Base-by-base conservation (phyloP, 2,888 invertebrate genomes). In the Lasius fuliginosus region DNA sequence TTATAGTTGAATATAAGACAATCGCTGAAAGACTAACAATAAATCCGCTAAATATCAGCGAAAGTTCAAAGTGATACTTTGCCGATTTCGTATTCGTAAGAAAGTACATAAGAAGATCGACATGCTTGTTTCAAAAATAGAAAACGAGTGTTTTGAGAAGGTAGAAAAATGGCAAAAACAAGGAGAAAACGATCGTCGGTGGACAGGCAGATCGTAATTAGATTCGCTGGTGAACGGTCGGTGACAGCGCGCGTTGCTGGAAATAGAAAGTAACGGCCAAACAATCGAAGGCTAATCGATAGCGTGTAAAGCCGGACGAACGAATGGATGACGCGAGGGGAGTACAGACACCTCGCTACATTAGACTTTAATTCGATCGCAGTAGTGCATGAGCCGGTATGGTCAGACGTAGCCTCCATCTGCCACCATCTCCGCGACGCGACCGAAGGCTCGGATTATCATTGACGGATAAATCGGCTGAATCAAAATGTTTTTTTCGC, bases 231-330 rank as follows among this genome's bases (percentile, higher is more conserved):
- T 79, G 79, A 84, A 73, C 83, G 90, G 91, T 62, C 91, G 88
- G 89, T 89, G 90, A 89, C 92, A 83, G 90, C 77, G 73, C 81
- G 85, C 82, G 89, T 79, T 71, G 71, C 93, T 93, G 93, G 93
- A 93, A 93, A 93, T 93, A 93, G 91, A 90, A 89, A 85, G 85
- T 89, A 92, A 92, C 88, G 89, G 91, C 86, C 89, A 88, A 92
- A 92, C 90, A 92, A 94, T 94, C 93, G 92, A 93, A 93, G 90
- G 76, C 86, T 87, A 91, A 94, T 94, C 93, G 92, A 93, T 94
- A 93, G 65, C 62, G 82, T 88, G 83, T 86, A 86, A 84, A 88
- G 86, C 76, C 46, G 79, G 58, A 65, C n/a, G 82, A 46, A 73
- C 53, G 82, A 49, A 58, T 58, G 64, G 65, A 65, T 23, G 53